These are phyloP conservation scores for Catostomus latipinnis DNA, from an alignment of 2,797 vertebrate genomes.

Conservation along the genomic window DNA sequence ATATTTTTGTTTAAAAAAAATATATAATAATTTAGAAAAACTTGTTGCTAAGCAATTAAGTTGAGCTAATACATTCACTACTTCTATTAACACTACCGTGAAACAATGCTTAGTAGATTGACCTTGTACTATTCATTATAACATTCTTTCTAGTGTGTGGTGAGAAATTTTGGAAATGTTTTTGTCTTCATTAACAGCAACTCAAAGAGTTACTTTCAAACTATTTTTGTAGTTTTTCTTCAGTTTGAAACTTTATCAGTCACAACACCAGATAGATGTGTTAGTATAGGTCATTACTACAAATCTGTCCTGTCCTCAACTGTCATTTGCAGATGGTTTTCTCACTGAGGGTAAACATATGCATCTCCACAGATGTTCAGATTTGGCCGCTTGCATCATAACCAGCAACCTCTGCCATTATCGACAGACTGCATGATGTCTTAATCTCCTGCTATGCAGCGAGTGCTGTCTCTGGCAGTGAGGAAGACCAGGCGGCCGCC, in stretches of 20 bases:
- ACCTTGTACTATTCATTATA: too few species aligned
- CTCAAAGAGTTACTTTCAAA: not conserved
- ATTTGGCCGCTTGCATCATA: constrained; percentile 50
- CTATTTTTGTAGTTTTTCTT: constrained; percentile 10
- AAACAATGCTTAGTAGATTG: too few species aligned
- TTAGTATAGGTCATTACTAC: too few species aligned
- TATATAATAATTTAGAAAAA: too few species aligned
- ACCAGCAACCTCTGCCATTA: constrained; percentile 66
- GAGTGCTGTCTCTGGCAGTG: constrained; percentile 68
- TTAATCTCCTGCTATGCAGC: constrained; percentile 73
- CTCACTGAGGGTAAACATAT: constrained; percentile 22
- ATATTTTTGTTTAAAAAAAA: too few species aligned
- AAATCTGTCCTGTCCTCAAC: constrained; percentile 8
- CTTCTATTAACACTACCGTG: too few species aligned
- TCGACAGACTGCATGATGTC: constrained; percentile 72
- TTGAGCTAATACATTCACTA: too few species aligned
- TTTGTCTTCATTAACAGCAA: not conserved
- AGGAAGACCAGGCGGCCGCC: constrained; percentile 60
- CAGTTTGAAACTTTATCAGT: too few species aligned
- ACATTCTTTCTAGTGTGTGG: not conserved
- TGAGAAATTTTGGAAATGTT: not conserved
- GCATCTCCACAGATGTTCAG: constrained; percentile 37
- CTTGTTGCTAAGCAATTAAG: too few species aligned
- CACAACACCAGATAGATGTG: too few species aligned
- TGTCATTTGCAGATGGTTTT: constrained; percentile 36